phyloP scores from a whole-genome alignment of 2,888 invertebrate species.

The Sphecodes monilicornis region DNA sequence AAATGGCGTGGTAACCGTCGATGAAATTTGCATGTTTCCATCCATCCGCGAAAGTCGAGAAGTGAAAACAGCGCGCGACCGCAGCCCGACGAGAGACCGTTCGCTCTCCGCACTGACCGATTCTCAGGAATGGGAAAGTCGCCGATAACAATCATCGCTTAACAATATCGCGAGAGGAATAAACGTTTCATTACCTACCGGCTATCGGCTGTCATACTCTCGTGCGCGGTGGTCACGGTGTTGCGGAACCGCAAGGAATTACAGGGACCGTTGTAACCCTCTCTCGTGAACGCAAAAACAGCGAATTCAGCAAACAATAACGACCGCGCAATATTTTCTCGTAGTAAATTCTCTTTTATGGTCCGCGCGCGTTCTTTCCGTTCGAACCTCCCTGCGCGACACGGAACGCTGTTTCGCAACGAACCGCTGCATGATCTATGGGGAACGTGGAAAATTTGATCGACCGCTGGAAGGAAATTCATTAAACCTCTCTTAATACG shows the following conservation, averaged over 20 bases:
- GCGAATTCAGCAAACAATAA: constrained; percentile 36
- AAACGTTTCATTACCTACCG: constrained; percentile 48
- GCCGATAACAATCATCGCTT: constrained; percentile 53
- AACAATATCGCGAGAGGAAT: constrained; percentile 53
- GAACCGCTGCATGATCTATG: neutral
- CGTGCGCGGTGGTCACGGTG: constrained; percentile 5
- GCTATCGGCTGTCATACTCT: constrained; percentile 39
- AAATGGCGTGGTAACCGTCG: neutral
- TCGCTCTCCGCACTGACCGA: constrained; percentile 50
- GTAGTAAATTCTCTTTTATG: constrained; percentile 39
- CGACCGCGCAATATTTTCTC: constrained; percentile 25
- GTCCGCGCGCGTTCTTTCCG: neutral
- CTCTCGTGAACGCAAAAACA: neutral
- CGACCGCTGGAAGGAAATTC: neutral
- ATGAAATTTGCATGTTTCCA: neutral
- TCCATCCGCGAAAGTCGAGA: constrained; percentile 29
- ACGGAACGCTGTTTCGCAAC: neutral
- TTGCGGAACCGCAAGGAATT: constrained; percentile 32
- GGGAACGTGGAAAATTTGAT: constrained; percentile 17
- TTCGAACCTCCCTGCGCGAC: neutral
- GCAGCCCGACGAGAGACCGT: neutral
- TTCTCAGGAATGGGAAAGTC: constrained; percentile 61
- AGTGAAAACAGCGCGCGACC: constrained; percentile 26
- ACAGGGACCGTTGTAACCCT: neutral
- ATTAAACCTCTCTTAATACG: neutral